These are phyloP conservation scores for Drosophila meridionalis DNA, from an alignment of 2,888 invertebrate genomes.

Conservation along the genomic window DNA sequence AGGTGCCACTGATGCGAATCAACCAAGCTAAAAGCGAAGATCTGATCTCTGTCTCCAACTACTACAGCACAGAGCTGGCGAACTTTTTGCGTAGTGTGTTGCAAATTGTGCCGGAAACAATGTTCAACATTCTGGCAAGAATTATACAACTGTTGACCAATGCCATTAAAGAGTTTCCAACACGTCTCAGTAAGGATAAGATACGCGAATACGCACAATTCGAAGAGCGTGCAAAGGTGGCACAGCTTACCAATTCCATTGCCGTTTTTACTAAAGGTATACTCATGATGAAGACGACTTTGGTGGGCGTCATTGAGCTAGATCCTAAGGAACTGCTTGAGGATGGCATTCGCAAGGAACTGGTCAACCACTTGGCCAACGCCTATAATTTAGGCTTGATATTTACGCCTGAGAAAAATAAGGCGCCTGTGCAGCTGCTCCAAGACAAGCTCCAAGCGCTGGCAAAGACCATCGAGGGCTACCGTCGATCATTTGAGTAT, in stretches of 20 bases:
- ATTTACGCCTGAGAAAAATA: slow-evolving; percentile 85
- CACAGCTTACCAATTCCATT: slow-evolving; percentile 96
- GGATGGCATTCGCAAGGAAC: slow-evolving; percentile 97
- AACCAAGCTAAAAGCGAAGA: slow-evolving; percentile 97
- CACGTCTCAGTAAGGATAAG: slow-evolving; percentile 96
- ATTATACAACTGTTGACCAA: slow-evolving; percentile 96
- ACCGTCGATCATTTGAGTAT: slow-evolving; percentile 97
- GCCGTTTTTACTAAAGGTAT: slow-evolving; percentile 98
- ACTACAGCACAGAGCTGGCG: slow-evolving; percentile 96
- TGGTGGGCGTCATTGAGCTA: slow-evolving; percentile 96
- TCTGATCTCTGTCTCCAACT: slow-evolving; percentile 95
- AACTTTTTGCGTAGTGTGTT: slow-evolving; percentile 96
- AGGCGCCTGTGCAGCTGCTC: slow-evolving; percentile 80
- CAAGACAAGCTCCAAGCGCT: slow-evolving; percentile 89
- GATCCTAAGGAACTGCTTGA: slow-evolving; percentile 97
- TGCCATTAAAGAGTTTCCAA: slow-evolving; percentile 95
- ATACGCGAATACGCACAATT: slow-evolving; percentile 96
- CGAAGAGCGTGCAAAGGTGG: slow-evolving; percentile 95
- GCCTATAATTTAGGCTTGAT: slow-evolving; percentile 90
- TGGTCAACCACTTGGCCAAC: slow-evolving; percentile 91
- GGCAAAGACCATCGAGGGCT: slow-evolving; percentile 94
- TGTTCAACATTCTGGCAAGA: slow-evolving; percentile 95
- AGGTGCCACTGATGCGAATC: slow-evolving; percentile 95
- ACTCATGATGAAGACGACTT: slow-evolving; percentile 96
- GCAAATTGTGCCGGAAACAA: slow-evolving; percentile 98